Conservation (phyloP, 2,797 vertebrate genomes). For the Borostomias antarcticus region DNA sequence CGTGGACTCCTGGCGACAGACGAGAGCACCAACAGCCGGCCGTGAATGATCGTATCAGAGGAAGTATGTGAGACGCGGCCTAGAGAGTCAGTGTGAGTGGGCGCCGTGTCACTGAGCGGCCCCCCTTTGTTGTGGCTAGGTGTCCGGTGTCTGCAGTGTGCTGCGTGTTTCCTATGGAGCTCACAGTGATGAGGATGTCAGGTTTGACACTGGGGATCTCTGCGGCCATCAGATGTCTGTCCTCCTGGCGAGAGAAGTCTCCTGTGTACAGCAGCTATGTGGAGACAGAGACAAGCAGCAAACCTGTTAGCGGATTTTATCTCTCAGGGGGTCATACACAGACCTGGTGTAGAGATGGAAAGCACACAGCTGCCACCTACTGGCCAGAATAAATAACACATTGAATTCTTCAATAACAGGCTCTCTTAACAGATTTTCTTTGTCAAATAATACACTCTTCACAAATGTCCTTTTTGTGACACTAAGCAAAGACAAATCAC, state of each 20-base stretch:
- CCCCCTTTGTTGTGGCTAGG: neutral
- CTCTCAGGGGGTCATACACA: too few relatives aligned
- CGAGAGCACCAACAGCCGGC: too few relatives aligned
- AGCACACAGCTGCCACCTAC: neutral
- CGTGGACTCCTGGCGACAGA: slow-evolving; percentile 76
- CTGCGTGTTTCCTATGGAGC: neutral
- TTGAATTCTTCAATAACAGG: too few relatives aligned
- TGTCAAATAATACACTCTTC: neutral
- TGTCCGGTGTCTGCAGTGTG: neutral
- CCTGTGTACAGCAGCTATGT: slow-evolving; percentile 90
- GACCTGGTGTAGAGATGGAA: neutral
- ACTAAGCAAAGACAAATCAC: too few relatives aligned
- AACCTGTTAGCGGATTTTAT: too few relatives aligned
- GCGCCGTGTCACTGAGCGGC: neutral
- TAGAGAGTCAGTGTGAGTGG: neutral
- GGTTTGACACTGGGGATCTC: slow-evolving; percentile 55
- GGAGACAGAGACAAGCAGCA: slow-evolving; percentile 7
- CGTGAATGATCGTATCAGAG: neutral
- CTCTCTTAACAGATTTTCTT: too few relatives aligned
- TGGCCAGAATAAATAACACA: slow-evolving; percentile 3
- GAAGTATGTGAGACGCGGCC: too few relatives aligned
- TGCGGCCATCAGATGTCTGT: slow-evolving; percentile 89
- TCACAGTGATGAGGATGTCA: slow-evolving; percentile 77
- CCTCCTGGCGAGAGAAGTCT: slow-evolving; percentile 95
- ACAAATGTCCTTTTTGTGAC: neutral